Conservation (phyloP, 2,888 invertebrate species). For the Noctua janthina region DNA sequence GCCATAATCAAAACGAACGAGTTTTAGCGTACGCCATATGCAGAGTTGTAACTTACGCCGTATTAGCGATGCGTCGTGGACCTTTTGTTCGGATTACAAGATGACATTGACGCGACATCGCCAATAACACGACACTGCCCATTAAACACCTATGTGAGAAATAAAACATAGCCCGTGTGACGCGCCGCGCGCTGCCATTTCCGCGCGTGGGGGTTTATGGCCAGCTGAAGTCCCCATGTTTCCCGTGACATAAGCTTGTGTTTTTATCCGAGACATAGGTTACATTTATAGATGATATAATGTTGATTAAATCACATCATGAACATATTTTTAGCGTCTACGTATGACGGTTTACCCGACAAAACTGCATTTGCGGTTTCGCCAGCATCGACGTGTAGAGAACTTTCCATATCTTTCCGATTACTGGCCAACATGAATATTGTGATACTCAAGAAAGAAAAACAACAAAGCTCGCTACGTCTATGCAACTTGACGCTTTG, state of each 20-base stretch:
- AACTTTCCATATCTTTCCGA: not conserved
- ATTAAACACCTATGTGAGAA: conserved; percentile 55
- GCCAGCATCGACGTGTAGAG: not conserved
- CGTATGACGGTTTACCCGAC: conserved; percentile 3
- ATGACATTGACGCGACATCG: conserved; percentile 34
- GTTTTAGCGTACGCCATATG: not conserved
- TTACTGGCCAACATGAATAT: not conserved
- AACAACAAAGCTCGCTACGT: not conserved
- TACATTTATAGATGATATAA: conserved; percentile 36
- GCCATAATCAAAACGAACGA: not conserved
- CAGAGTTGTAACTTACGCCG: not conserved
- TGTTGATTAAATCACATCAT: conserved; percentile 33
- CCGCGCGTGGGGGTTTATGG: conserved; percentile 60
- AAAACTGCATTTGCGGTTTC: conserved; percentile 15
- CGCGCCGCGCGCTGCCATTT: conserved; percentile 28
- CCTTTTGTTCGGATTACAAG: not conserved
- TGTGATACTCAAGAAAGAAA: not conserved
- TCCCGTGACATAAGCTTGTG: conserved; percentile 47
- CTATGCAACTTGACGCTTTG: not conserved
- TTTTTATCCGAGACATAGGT: conserved; percentile 39
- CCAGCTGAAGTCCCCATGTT: conserved; percentile 46
- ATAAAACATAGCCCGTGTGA: conserved; percentile 39
- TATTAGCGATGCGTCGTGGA: not conserved
- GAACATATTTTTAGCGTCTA: conserved; percentile 34
- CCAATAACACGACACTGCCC: conserved; percentile 26